Base-by-base conservation (phyloP, 2,113 vertebrate species). In the Petrocephalus zakoni region DNA sequence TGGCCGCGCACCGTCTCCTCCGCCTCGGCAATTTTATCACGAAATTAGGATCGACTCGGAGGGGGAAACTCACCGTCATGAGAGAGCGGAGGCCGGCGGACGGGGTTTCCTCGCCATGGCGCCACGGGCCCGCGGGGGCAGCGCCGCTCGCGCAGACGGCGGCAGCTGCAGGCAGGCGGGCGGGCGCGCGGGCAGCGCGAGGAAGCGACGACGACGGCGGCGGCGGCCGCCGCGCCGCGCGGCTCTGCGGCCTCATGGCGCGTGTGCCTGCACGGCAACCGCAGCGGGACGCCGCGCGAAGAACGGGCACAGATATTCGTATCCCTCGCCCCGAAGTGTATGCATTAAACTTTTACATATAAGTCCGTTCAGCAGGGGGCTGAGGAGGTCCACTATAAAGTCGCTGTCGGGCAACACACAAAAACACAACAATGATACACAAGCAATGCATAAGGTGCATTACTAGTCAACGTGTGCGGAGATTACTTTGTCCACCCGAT, bases 31-130 rank as follows among this genome's bases (percentile, higher is more conserved):
- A 97, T 98, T 99, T 99, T 99, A 99, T 99, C 98, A 97, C 98
- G 98, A 99, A 99, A 99, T 99, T 98, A 99, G 98, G 98, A 99
- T 98, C 98, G 97, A 98, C 97, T 99, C 97, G 97, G 98, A 99
- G 97, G 97, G 84, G 84, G 72, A 98, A 99, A 99, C 97, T 99
- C 97, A 99, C 97, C 97, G 97, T 98, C 98, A 99, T 98, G 97
- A 99, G 98, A 99, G 98, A 99, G 97, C 97, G 96, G 97, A 97
- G 98, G 97, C 97, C 97, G 97, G 98, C 99, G 97, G 97, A 97
- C 98, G 97, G 98, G 98, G 97, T 98, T 99, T 99, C 98, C 97
- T 98, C 97, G 97, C 98, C 98, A 99, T 99, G 96, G 95, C 97
- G 96, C 97, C 98, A 99, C 97, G 98, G 98, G 98, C 97, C 61